A percentile compares a stretch with the other conserved stretches of the same genome.
Evolutionary conservation across 2,888 invertebrate species (phyloP).

Genomic region (Microctonus brassicae): DNA sequence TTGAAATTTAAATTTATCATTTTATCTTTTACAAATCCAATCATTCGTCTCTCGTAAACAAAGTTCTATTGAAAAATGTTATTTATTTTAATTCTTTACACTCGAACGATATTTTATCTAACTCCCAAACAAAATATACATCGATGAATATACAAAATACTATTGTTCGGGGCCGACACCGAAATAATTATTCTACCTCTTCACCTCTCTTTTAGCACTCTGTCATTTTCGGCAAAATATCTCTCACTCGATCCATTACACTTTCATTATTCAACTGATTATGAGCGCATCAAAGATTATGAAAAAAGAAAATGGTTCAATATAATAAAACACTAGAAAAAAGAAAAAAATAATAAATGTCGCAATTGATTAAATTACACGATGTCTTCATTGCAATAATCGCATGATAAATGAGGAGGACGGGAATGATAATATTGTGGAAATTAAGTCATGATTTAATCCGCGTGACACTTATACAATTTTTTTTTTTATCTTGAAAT

Average conservation of each 20-base stretch:
- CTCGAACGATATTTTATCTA: constrained; percentile 48
- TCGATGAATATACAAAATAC: constrained; percentile 60
- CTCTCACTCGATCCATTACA: neutral
- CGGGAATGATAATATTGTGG: neutral
- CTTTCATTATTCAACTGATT: constrained; percentile 1
- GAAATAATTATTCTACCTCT: constrained; percentile 15
- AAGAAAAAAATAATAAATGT: neutral
- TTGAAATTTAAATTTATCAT: constrained; percentile 35
- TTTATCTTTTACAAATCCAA: neutral
- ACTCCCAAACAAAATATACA: constrained; percentile 58
- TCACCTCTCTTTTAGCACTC: constrained; percentile 9
- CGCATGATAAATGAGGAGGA: neutral
- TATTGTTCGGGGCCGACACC: constrained; percentile 44
- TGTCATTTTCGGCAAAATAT: neutral
- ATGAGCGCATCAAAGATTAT: neutral
- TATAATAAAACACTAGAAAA: constrained; percentile 18
- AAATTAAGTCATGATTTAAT: constrained; percentile 33
- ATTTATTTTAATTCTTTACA: constrained; percentile 45
- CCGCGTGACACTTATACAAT: constrained; percentile 49
- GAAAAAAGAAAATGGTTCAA: constrained; percentile 4
- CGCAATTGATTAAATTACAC: neutral
- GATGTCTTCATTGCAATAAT: neutral
- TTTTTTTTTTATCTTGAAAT: constrained; percentile 54
- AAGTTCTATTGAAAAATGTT: constrained; percentile 41
- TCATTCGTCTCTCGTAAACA: constrained; percentile 3